Conservation (phyloP, 2,888 invertebrate species). For the Eulithis prunata region DNA sequence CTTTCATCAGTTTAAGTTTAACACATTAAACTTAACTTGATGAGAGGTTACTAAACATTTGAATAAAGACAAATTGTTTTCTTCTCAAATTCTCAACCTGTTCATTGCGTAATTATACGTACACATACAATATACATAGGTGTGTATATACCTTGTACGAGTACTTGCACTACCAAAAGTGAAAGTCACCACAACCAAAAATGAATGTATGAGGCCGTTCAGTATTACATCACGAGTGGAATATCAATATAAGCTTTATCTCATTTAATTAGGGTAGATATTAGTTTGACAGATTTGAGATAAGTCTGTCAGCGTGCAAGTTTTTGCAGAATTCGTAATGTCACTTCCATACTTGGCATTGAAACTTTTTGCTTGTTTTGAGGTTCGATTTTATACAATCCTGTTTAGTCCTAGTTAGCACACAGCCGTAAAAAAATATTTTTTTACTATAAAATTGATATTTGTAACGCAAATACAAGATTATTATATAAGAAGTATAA, state of each 20-base stretch:
- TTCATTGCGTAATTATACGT: conserved; percentile 16
- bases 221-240: conserved; percentile 54
- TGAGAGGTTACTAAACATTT: too few species aligned
- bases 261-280: conserved; percentile 17
- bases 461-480: too few species aligned
- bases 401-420: too few species aligned
- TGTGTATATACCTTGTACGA: not conserved
- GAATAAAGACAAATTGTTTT: conserved; percentile 15
- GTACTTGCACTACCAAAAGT: conserved; percentile 59
- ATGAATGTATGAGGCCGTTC: conserved; percentile 59
- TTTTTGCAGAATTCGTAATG: conserved; percentile 37
- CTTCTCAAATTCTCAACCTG: not conserved
- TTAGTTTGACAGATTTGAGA: conserved; percentile 16
- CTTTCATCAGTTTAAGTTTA: too few species aligned
- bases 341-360: conserved; percentile 9
- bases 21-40: too few species aligned
- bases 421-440: not conserved
- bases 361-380: conserved; percentile 15
- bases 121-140: not conserved
- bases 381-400: conserved; percentile 18
- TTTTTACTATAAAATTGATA: too few species aligned
- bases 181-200: conserved; percentile 66
- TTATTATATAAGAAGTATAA: too few species aligned
- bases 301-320: conserved; percentile 11
- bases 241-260: conserved; percentile 35